Percentiles rank a stretch among this genome's conserved stretches.
Conservation (phyloP, 1,140 invertebrate genomes). For the Ylistrum balloti region DNA sequence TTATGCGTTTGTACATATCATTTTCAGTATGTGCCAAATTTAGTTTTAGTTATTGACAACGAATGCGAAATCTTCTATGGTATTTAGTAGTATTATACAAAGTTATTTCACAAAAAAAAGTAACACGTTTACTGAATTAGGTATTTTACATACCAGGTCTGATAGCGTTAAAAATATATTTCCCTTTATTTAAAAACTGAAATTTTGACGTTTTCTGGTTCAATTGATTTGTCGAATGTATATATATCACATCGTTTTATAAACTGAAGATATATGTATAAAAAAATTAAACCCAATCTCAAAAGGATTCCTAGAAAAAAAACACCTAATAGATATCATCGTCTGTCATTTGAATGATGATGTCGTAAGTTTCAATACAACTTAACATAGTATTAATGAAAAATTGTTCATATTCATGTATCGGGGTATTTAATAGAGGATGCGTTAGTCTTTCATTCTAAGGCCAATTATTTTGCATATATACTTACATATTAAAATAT, state of each 20-base stretch:
- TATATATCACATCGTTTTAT: background rate
- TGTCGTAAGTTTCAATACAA: background rate
- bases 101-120: background rate
- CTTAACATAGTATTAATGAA: background rate
- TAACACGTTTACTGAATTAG: background rate
- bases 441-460: constrained; percentile 16
- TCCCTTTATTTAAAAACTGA: background rate
- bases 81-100: background rate
- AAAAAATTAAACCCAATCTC: background rate
- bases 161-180: background rate
- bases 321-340: background rate
- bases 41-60: constrained; percentile 32
- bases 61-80: constrained; percentile 6
- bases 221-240: too few relatives aligned
- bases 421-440: background rate
- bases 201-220: too few relatives aligned
- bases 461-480: constrained; percentile 29
- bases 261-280: background rate
- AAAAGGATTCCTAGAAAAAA: too few relatives aligned
- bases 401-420: background rate
- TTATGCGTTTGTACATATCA: background rate
- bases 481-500: background rate
- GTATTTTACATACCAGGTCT: background rate
- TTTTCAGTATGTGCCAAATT: constrained; percentile 39
- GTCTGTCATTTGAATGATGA: background rate